Base-by-base conservation (phyloP, 2,888 invertebrate genomes). In the Polyploca ridens region DNA sequence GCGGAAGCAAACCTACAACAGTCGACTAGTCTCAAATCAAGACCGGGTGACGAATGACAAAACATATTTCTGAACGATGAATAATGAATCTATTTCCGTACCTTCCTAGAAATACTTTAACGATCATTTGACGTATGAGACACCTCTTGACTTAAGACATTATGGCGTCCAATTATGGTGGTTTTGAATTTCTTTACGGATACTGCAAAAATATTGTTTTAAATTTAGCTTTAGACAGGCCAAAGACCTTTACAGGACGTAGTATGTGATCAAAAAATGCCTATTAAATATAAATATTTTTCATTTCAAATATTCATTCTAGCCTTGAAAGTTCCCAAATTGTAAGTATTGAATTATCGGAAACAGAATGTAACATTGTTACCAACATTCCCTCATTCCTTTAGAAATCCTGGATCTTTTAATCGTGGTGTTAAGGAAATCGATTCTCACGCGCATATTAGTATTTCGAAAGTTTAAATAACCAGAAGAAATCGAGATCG, bases 51-150 rank as follows among this genome's bases (percentile, higher is more conserved):
- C 54, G 54, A 54, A 54, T 54, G 54, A 54, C 16, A 54, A 16
- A 54, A 54, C 54, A 54, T 54, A 54, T 54, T 54, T 54, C 54
- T 54, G 10, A 54, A 54, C 54, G 54, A 54, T 54, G 54, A 54
- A 54, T 54, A 54, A 54, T 54, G 19, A 54, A 54, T 54, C 54
- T 54, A 54, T 54, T 19, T 54, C 16, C 10, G 54, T 54, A 16
- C 7, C 3, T 19, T 19, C 19, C 54, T 19, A 54, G 54, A 54
- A 54, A 54, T 54, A 16, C 49, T 49, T 49, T 19, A 54, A 54
- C 19, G 10, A 16, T 49, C n/a, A n/a, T 49, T 49, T 49, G 16
- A 54, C 54, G 54, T 19, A 19, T 19, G 8, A 54, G 49, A 16
- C 16, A 3, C 10, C 16, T 54, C 54, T 54, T 54, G 54, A 54